phyloP scores from a whole-genome alignment of 2,113 vertebrate genomes.

The Octodon degus region DNA sequence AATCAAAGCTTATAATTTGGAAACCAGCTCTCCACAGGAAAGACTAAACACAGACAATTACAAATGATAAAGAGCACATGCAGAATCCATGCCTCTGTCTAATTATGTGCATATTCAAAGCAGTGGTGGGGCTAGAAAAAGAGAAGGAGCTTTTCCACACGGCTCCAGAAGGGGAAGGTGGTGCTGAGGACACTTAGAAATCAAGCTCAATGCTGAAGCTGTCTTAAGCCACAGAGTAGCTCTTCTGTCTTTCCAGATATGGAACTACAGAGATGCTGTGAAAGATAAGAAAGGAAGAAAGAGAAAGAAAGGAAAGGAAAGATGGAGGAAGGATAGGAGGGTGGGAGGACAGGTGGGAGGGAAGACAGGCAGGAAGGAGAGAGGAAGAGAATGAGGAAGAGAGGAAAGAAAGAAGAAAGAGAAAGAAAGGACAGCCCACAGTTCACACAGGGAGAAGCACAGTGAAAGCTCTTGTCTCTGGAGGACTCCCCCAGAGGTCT shows the following conservation, averaged over 20 bases:
- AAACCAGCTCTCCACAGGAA: conserved; percentile 24
- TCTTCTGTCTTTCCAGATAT: not conserved
- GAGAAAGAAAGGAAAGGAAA: not conserved
- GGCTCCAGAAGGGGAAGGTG: not conserved
- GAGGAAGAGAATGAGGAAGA: not conserved
- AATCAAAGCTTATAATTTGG: conserved; percentile 58
- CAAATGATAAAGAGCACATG: not conserved
- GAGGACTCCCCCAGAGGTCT: not conserved
- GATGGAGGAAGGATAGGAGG: not conserved
- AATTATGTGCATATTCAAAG: conserved; percentile 32
- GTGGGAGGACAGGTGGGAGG: not conserved
- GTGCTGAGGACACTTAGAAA: not conserved
- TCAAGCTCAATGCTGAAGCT: not conserved
- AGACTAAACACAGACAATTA: conserved; percentile 70
- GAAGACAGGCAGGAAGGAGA: not conserved
- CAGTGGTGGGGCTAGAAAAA: not conserved
- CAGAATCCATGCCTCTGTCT: conserved; percentile 36
- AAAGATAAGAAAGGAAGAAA: not conserved
- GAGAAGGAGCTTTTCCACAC: not conserved
- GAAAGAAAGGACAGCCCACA: not conserved
- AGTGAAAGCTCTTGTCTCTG: not conserved
- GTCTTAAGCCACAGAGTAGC: not conserved
- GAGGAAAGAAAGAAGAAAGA: not conserved
- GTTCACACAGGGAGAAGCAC: not conserved
- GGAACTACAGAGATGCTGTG: not conserved